These are phyloP conservation scores for Chirona hameri DNA, from an alignment of 2,888 invertebrate species.

Conservation along the genomic window DNA sequence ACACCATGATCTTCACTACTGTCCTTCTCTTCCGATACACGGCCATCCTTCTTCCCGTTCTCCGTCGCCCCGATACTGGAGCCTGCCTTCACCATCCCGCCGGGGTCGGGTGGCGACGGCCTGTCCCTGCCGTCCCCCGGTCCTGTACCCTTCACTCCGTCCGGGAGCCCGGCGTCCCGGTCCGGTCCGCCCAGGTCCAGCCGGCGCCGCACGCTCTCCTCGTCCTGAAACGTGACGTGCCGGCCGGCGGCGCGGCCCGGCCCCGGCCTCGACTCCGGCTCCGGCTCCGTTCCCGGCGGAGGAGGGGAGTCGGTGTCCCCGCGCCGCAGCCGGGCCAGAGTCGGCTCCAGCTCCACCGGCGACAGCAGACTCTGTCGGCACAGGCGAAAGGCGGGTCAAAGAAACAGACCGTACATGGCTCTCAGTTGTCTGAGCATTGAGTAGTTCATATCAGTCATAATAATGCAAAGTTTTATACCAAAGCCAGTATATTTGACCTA, in stretches of 20 bases:
- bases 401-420: too few species aligned
- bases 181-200: not conserved
- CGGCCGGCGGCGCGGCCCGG: not conserved
- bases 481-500: too few species aligned
- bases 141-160: not conserved
- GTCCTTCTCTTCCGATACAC: too few species aligned
- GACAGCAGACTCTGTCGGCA: not conserved
- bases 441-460: too few species aligned
- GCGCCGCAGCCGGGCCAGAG: not conserved
- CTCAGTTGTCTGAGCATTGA: too few species aligned
- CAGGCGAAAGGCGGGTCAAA: not conserved
- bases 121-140: not conserved
- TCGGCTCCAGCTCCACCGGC: not conserved
- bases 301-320: not conserved
- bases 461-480: too few species aligned
- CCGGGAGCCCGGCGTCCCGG: not conserved
- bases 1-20: too few species aligned
- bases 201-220: not conserved
- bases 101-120: not conserved
- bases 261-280: not conserved
- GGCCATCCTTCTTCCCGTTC: too few species aligned
- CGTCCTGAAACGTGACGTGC: constrained; percentile 1
- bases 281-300: not conserved
- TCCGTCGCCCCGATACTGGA: too few species aligned
- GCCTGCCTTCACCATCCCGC: too few species aligned